Evolutionary conservation across 2,888 invertebrate genomes (phyloP), one percentile per base, ranked within the genome.

Genomic region (Sacculina carcini): DNA sequence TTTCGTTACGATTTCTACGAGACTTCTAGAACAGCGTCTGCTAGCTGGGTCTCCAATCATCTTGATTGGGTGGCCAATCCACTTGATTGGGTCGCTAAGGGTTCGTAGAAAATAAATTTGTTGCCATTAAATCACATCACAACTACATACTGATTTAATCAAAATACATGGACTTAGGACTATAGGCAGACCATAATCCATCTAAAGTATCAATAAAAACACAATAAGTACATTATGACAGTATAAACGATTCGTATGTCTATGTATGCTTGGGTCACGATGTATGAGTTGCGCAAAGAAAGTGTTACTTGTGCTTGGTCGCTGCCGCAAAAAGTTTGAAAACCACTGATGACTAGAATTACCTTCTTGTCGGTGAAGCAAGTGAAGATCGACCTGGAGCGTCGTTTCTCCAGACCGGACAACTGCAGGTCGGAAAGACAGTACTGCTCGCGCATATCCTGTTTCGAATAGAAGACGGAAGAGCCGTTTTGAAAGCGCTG

Each of bases 361-460:
- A 64, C 63, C 56, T 64, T 64, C 54, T 65, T 63, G 46, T 60
- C 62, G 32, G 84, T 83, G 60, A 86, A 72, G 65, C 86, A 87
- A 59, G 86, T 84, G 52, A 61, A 60, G 67, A 86, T 72, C 65
- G 85, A 77, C 61, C 79, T 63, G 23, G 49, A 38, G 60, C 69
- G 66, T 54, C 70, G 63, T 56, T 68, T 69, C 48, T 62, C 60
- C 62, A 86, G 73, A 60, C 79, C 75, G 63, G 81, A 80, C 65
- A 87, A 69, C 66, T 86, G 85, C 63, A 85, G 77, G 68, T 80
- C 82, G 64, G 79, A 86, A 69, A 89, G 83, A 71, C 87, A 89
- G 70, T 89, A 89, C 69, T 87, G 87, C 64, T 89, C 87, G 59
- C 83, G 75, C 66, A 89, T 86, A 69, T 83, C 83, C 69, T 82